phyloP scores from a whole-genome alignment of 2,888 invertebrate species.

The Cactoblastis cactorum region DNA sequence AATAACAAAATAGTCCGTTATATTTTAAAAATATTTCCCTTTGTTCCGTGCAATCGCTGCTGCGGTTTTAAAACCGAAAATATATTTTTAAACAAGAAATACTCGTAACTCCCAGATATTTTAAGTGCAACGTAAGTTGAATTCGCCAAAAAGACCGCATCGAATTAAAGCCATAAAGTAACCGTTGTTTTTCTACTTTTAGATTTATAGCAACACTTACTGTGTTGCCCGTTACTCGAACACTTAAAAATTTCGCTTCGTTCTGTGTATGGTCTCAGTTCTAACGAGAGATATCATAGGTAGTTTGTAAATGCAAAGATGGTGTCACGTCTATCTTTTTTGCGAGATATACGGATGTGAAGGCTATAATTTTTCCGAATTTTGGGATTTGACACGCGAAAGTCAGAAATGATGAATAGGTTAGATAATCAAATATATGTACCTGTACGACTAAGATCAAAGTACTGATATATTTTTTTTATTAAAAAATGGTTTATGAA shows the following conservation, averaged over 20 bases:
- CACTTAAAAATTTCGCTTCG: slow-evolving; percentile 60
- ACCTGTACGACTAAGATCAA: too few species aligned
- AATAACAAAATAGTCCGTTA: neutral
- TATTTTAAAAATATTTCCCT: neutral
- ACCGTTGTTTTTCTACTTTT: slow-evolving; percentile 54
- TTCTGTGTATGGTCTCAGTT: slow-evolving; percentile 25
- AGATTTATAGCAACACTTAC: slow-evolving; percentile 72
- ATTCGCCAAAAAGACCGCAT: slow-evolving; percentile 31
- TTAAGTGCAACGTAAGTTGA: slow-evolving; percentile 20
- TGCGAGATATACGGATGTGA: too few species aligned
- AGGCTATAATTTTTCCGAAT: too few species aligned
- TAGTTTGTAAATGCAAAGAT: too few species aligned
- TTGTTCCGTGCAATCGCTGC: neutral
- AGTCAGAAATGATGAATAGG: too few species aligned
- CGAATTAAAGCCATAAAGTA: slow-evolving; percentile 36
- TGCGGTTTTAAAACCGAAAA: neutral
- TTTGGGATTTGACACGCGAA: neutral
- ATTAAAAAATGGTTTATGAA: too few species aligned
- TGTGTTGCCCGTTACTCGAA: slow-evolving; percentile 47
- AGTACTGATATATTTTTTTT: too few species aligned
- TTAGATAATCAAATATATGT: too few species aligned
- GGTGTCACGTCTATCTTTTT: too few species aligned
- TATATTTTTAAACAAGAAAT: slow-evolving; percentile 7
- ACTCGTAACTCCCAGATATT: slow-evolving; percentile 1
- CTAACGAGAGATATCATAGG: neutral